Base-by-base conservation (phyloP, 1,140 invertebrate species). In the Drosophila grimshawi region DNA sequence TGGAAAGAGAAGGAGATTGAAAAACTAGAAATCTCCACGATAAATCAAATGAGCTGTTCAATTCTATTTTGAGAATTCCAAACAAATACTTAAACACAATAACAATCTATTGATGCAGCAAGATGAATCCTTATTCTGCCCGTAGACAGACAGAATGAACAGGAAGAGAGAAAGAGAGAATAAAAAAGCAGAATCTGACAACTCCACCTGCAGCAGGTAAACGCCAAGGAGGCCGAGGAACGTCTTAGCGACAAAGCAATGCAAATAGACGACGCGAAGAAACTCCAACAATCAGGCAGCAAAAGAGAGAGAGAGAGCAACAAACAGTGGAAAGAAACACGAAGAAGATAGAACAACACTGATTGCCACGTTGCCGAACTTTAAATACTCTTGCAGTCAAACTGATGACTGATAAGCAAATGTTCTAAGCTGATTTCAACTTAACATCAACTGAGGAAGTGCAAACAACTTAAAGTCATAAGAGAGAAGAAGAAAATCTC, bases 151-250 rank as follows among this genome's bases (percentile, higher is more conserved):
- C 10, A 10, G 39, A 41, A n/a, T 19, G 19, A 41, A 41, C 39
- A 41, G 39, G 39, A 41, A 33, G 33, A 37, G 5, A 41, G 39
- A 43, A 43, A 43, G 39, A 43, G 10, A 43, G n/a, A 43, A 43
- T 43, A 10, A 19, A 19, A 19, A 19, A 19, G 19, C 19, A 19
- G 10, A 43, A 43, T 43, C 39, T 43, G 39, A n/a, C 10, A 8
- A 65, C 65, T 45, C 35, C 60, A 82, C 80, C 80, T 83, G 80
- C 62, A 76, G 76, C 81, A 83, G 81, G 81, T 80, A 61, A 83
- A 69, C 63, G 53, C 48, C 39, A 7, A 7, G 67, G 69, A 7
- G 67, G 69, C 80, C 73, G 65, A 76, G 48, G 67, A 81, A 73
- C 49, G 63, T 81, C 73, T 81, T 76, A 80, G 71, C 39, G 4